phyloP scores from a whole-genome alignment of 2,888 invertebrate genomes.

The Mallateleia sp. region DNA sequence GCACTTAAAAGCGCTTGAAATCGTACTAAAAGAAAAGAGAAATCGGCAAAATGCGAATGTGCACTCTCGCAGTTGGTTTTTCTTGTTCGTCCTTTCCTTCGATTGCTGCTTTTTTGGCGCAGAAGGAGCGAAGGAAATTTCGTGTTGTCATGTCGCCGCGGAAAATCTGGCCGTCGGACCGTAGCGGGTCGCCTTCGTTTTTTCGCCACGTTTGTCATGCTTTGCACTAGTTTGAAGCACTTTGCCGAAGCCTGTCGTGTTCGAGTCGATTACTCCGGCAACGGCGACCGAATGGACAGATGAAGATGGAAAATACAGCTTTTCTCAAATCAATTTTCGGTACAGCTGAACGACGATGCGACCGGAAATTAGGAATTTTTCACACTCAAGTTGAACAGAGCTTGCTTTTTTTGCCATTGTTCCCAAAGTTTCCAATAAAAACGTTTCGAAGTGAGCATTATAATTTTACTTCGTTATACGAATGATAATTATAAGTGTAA shows the following conservation, averaged over 20 bases:
- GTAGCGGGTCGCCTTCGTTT: slow-evolving; percentile 47
- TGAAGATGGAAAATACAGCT: slow-evolving; percentile 54
- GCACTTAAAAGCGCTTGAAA: slow-evolving; percentile 71
- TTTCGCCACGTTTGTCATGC: slow-evolving; percentile 65
- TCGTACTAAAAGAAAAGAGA: slow-evolving; percentile 44
- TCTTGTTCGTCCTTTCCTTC: slow-evolving; percentile 22
- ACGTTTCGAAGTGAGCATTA: background rate
- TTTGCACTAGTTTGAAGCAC: slow-evolving; percentile 49
- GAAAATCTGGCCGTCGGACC: slow-evolving; percentile 57
- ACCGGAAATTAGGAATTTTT: slow-evolving; percentile 57
- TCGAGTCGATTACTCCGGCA: slow-evolving; percentile 52
- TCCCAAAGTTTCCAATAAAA: background rate
- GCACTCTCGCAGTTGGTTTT: slow-evolving; percentile 57
- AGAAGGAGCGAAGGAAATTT: slow-evolving; percentile 52
- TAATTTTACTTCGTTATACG: background rate
- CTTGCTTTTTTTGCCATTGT: slow-evolving; percentile 3
- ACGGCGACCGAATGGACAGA: slow-evolving; percentile 42
- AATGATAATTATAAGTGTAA: background rate
- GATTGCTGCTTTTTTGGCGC: slow-evolving; percentile 2
- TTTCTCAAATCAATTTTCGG: slow-evolving; percentile 60
- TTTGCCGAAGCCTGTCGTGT: slow-evolving; percentile 54
- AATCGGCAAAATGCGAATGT: slow-evolving; percentile 57
- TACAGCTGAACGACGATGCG: slow-evolving; percentile 16
- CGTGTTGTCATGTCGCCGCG: slow-evolving; percentile 58
- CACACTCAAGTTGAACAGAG: slow-evolving; percentile 11